Evolutionary conservation across 1,140 invertebrate species (phyloP), one percentile per base, ranked within the genome.

Genomic region (Penaeus chinensis): DNA sequence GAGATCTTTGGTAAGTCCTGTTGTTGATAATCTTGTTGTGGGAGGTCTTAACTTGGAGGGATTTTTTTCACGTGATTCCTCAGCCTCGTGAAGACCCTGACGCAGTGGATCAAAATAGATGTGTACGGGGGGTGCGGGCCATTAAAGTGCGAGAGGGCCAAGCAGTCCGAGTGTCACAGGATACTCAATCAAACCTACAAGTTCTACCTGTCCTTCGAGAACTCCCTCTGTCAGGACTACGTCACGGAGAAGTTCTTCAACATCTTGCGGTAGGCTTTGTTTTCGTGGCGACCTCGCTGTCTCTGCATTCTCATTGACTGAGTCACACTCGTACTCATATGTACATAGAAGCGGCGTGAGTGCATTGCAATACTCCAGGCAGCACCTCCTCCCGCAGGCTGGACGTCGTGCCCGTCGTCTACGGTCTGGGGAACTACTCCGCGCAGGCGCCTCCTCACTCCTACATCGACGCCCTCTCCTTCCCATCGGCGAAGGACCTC

Each of bases 121-220:
- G 92, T 93, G 61, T 94, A 92, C 85, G 94, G 94, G 20, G 89
- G 82, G 0, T 94, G 94, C 89, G 90, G 91, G 10, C 89, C 88
- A 18, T 60, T 89, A 20, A 63, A 54, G 3, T 92, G 92, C 87
- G n/a, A 82, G 20, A 32, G 61, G 11, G 60, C 76, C 11, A 3
- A 79, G 8, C n/a, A 42, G 13, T 74, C 27, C 27, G 69, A 86
- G 22, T 89, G 85, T n/a, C 37, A 74, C n/a, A 42, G 63, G n/a
- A 71, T 87, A 22, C 76, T 87, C 16, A 42, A 89, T 60, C 19
- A 80, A 66, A 20, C 54, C 8, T 93, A 93, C 91, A 91, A 92
- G 65, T 93, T 93, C 87, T 93, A 93, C 89, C 87, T 93, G 63
- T 90, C 93, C 0, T 93, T 94, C 22, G 93, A 94, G 87, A 93